A percentile compares a stretch with the other conserved stretches of the same genome.
Evolutionary conservation across 2,797 vertebrate species (phyloP).

Genomic region (Clarias platycephalus): DNA sequence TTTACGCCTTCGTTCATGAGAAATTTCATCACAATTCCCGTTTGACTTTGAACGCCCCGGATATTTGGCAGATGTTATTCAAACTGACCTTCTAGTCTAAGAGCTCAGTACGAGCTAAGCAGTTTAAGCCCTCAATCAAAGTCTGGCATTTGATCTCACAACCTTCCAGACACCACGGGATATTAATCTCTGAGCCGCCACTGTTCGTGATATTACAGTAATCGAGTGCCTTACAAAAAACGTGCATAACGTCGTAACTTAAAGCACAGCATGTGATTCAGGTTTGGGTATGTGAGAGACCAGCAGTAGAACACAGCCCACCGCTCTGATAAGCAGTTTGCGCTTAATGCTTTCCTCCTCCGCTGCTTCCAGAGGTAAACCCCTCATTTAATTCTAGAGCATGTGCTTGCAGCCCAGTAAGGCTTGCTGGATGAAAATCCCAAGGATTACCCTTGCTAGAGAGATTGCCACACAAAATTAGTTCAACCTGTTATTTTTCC

Average conservation of each 20-base stretch:
- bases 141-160: background rate
- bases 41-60: too few species aligned
- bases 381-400: conserved; percentile 23
- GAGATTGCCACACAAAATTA: background rate
- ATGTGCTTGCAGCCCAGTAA: conserved; percentile 13
- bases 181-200: background rate
- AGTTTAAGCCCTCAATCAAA: background rate
- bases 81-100: background rate
- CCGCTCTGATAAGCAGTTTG: conserved; percentile 28
- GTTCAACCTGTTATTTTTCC: background rate
- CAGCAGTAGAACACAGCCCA: conserved; percentile 10
- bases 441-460: conserved; percentile 10
- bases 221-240: background rate
- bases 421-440: background rate
- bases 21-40: too few species aligned
- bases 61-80: background rate
- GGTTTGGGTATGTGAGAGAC: conserved; percentile 9
- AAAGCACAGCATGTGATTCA: background rate
- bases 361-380: background rate
- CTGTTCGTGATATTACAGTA: background rate
- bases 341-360: conserved; percentile 11
- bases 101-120: background rate
- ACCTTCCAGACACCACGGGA: background rate
- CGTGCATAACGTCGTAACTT: background rate
- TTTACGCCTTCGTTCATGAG: too few species aligned